Base-by-base conservation (phyloP, 2,797 vertebrate species). In the Smutsia temminckii region DNA sequence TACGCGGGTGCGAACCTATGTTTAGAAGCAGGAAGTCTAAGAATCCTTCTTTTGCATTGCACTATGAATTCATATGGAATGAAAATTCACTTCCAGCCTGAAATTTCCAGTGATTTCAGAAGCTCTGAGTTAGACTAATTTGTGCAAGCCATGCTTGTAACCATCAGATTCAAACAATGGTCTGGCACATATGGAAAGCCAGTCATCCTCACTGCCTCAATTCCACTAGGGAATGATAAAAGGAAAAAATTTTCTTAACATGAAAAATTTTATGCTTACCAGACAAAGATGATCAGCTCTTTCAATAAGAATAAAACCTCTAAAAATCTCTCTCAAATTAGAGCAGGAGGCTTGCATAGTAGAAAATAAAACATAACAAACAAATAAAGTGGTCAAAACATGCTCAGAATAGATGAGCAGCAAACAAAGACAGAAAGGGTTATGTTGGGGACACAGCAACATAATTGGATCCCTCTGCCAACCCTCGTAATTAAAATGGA, bases 311-410 rank as follows among this genome's bases (percentile, higher is more conserved):
- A 93, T 79, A 71, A 96, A 95, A 69, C 23, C 64, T 87, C 69
- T 10, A 68, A 91, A 91, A 72, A 61, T 12, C 14, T 72, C 34
- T 91, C 42, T 77, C 42, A 88, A 74, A 90, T 92, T 79, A 91
- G 61, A 94, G 69, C 40, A 88, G 49, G 69, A 93, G 34, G 32
- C 23, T 57, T 69, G 86, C 51, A 63, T 29, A 49, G 57, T 46
- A 46, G 27, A 92, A 94, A 89, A 87, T 14, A 59, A 74, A 87
- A 88, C 61, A 91, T 34, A 91, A 59, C 64, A 94, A 95, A 53
- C 77, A 97, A 95, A 97, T 81, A 96, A 96, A 83, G 96, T 97
- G 93, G 96, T 97, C 92, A 93, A 86, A 91, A 95, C 66, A 91
- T 32, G 87, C 84, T 95, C 91, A 95, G 64, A 69, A 90, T n/a